A percentile compares a stretch with the other conserved stretches of the same genome.
These are phyloP conservation scores for Heliconius hermathena DNA, from an alignment of 1,140 invertebrate species.

Conservation along the genomic window DNA sequence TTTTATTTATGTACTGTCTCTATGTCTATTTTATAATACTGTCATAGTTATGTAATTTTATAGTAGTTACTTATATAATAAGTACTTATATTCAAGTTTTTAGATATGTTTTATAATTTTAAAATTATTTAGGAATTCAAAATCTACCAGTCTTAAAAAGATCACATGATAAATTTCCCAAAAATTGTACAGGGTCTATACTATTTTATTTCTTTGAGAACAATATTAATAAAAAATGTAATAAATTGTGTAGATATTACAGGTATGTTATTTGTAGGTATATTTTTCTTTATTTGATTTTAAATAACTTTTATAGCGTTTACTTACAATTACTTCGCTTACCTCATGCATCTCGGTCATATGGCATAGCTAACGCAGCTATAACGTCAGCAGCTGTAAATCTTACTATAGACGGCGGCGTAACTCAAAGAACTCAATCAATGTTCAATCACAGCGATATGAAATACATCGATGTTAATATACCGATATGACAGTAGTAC, in stretches of 20 bases:
- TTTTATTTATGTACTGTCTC: not conserved
- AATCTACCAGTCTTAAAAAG: too few species aligned
- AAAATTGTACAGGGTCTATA: too few species aligned
- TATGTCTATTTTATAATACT: not conserved
- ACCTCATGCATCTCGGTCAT: constrained; percentile 37
- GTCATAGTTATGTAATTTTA: not conserved
- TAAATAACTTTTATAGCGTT: constrained; percentile 2
- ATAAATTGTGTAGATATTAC: too few species aligned
- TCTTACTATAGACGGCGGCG: constrained; percentile 48
- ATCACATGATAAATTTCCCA: too few species aligned
- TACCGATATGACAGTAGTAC: constrained; percentile 28
- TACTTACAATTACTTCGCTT: constrained; percentile 2
- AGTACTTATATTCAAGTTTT: too few species aligned
- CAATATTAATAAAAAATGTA: too few species aligned
- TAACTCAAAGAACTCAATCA: constrained; percentile 67
- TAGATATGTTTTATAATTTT: too few species aligned
- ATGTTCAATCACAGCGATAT: constrained; percentile 64
- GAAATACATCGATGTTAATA: constrained; percentile 51
- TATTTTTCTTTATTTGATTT: not conserved
- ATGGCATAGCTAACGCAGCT: constrained; percentile 57
- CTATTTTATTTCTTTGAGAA: too few species aligned
- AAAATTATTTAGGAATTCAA: not conserved
- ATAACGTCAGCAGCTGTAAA: constrained; percentile 66
- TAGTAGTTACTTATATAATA: too few species aligned
- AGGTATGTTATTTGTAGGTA: too few species aligned